Base-by-base conservation (phyloP, 2,797 vertebrate genomes). In the Catharus ustulatus region DNA sequence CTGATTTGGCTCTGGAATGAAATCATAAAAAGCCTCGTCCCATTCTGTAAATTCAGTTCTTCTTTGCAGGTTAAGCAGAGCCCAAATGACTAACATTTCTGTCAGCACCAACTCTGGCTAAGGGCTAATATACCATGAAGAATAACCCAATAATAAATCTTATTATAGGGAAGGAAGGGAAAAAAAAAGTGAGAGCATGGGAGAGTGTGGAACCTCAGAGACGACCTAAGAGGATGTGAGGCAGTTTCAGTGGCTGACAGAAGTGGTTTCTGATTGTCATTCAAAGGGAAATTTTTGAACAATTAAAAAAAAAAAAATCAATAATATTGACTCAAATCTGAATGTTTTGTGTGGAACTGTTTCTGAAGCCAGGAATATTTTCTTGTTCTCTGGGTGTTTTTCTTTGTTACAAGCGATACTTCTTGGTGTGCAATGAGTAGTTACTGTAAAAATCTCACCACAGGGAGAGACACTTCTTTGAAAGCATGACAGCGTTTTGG, bases 1-100 rank as follows among this genome's bases (percentile, higher is more conserved):
- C 98, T 98, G 98, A 98, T 99, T 98, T 98, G 98, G 98, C 97
- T 98, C 97, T 98, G 98, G 98, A 99, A 99, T 98, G 98, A 99
- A 99, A 99, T 99, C 98, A 98, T 98, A 98, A 97, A 97, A 98
- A 98, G 98, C 98, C 97, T 87, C 95, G 91, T 97, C 95, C 98
- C 97, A 95, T 98, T 98, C 97, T 96, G 97, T 85, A 97, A 98
- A 98, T 97, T 95, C 96, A 97, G 98, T 98, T 98, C 98, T 98
- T 98, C 98, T 96, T 98, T 97, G 98, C 85, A 97, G 97, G 98
- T 96, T 97, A 98, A 97, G 96, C 97, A 96, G 96, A 90, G 96
- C 97, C 98, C 97, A 97, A 97, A 98, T 98, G 98, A 98, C 98
- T 98, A 98, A 98, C 97, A 97, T 97, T 98, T 95, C 94, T 97